Percentiles rank a stretch among this genome's conserved stretches.
These are phyloP conservation scores for Heterocephalus glaber DNA, from an alignment of 2,113 vertebrate species.

Conservation along the genomic window DNA sequence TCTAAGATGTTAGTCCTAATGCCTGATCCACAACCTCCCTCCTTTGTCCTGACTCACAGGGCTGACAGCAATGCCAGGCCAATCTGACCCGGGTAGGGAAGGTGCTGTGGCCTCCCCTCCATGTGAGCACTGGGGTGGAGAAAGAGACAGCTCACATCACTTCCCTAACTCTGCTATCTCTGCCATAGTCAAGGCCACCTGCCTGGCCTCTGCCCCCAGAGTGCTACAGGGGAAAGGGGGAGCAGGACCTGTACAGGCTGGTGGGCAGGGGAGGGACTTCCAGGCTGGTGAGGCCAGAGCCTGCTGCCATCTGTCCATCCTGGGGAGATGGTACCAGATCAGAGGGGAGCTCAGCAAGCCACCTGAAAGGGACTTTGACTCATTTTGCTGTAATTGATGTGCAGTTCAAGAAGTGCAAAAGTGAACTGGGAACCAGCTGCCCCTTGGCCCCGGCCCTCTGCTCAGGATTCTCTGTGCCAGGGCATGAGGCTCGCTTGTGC, in stretches of 20 bases:
- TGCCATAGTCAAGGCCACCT: neutral
- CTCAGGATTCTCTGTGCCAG: neutral
- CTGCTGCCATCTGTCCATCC: constrained; percentile 49
- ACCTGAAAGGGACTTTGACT: constrained; percentile 71
- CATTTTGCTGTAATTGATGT: constrained; percentile 60
- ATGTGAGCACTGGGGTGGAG: neutral
- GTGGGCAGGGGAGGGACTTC: neutral
- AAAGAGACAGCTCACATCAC: neutral
- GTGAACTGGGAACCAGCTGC: neutral
- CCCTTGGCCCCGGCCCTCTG: constrained; percentile 22
- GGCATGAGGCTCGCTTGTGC: accelerated
- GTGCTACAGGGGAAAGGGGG: neutral
- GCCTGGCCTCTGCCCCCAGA: neutral
- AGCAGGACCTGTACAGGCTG: neutral
- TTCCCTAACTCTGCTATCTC: neutral
- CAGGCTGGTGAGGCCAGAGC: neutral
- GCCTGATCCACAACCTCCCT: neutral
- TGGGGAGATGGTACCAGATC: constrained; percentile 9
- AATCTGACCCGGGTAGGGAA: neutral
- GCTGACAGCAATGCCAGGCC: neutral
- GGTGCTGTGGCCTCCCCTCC: accelerated
- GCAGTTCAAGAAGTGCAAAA: constrained; percentile 67
- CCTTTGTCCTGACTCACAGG: no score
- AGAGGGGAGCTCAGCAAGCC: constrained; percentile 58
- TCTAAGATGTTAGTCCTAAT: neutral